phyloP scores from a whole-genome alignment of 1,140 invertebrate genomes.

The Drosophila leontia region DNA sequence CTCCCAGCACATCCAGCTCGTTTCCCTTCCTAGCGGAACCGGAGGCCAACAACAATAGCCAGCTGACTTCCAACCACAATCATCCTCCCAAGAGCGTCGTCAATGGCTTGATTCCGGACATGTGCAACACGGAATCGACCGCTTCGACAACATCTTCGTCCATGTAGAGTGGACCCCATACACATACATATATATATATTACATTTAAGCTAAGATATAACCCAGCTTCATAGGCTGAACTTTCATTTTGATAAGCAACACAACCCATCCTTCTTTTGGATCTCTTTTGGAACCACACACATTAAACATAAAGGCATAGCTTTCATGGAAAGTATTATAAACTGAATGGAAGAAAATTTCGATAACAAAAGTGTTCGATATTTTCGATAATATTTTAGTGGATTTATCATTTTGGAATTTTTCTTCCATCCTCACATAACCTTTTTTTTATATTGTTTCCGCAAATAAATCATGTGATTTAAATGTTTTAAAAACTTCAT shows the following conservation, averaged over 20 bases:
- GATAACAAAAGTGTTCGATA: too few relatives aligned
- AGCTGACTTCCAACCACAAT: conserved; percentile 52
- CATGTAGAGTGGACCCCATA: conserved; percentile 11
- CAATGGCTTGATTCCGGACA: conserved; percentile 31
- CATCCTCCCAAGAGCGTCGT: conserved; percentile 12
- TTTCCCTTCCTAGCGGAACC: conserved; percentile 27
- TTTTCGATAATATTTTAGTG: not conserved
- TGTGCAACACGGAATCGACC: conserved; percentile 47
- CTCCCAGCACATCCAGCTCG: conserved; percentile 64
- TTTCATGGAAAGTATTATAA: conserved; percentile 32
- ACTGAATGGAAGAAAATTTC: not conserved
- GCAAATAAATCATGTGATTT: conserved; percentile 14
- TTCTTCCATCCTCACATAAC: not conserved
- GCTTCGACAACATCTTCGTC: conserved; percentile 47
- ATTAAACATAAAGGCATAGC: not conserved
- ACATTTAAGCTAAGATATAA: not conserved
- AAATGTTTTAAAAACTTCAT: conserved; percentile 2
- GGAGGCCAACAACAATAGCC: conserved; percentile 63
- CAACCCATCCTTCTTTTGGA: not conserved
- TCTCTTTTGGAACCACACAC: not conserved
- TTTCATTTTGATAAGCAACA: conserved; percentile 5
- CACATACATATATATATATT: not conserved
- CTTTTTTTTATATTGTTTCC: not conserved
- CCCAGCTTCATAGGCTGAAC: not conserved
- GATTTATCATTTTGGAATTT: not conserved